phyloP scores from a whole-genome alignment of 2,113 vertebrate genomes.

The Alethe castanea region DNA sequence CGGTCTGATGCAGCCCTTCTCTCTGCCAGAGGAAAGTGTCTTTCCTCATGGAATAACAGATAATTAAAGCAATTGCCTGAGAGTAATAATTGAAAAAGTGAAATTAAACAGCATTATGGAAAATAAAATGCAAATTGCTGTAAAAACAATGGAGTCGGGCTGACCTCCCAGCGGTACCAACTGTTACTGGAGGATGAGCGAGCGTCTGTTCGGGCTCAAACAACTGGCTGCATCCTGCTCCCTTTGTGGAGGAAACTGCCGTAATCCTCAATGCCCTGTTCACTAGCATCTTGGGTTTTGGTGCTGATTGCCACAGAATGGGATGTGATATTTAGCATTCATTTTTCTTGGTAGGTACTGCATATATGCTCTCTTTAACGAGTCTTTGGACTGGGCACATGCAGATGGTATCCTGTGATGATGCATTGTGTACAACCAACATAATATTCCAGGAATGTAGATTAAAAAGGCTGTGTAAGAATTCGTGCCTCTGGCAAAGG shows the following conservation, averaged over 20 bases:
- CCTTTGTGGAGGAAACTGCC: neutral
- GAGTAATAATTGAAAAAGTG: constrained; percentile 69
- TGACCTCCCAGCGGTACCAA: constrained; percentile 39
- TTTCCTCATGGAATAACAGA: constrained; percentile 67
- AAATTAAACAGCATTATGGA: constrained; percentile 64
- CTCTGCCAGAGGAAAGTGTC: constrained; percentile 61
- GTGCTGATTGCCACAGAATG: neutral
- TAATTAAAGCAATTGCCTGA: constrained; percentile 75
- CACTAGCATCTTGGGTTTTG: neutral
- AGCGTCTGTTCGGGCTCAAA: neutral
- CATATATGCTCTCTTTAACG: accelerated
- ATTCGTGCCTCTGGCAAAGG: neutral
- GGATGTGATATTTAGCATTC: neutral
- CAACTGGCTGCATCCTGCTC: neutral
- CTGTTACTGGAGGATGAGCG: neutral
- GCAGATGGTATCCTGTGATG: neutral
- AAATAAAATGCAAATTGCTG: constrained; percentile 70
- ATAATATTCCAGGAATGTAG: neutral
- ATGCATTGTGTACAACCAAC: neutral
- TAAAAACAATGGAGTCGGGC: constrained; percentile 28
- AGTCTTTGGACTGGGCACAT: neutral
- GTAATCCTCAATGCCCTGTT: neutral
- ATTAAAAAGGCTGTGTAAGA: neutral
- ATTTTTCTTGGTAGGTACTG: neutral
- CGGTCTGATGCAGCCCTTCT: constrained; percentile 27